phyloP scores from a whole-genome alignment of 1,140 invertebrate species.

The Pectinophora gossypiella region DNA sequence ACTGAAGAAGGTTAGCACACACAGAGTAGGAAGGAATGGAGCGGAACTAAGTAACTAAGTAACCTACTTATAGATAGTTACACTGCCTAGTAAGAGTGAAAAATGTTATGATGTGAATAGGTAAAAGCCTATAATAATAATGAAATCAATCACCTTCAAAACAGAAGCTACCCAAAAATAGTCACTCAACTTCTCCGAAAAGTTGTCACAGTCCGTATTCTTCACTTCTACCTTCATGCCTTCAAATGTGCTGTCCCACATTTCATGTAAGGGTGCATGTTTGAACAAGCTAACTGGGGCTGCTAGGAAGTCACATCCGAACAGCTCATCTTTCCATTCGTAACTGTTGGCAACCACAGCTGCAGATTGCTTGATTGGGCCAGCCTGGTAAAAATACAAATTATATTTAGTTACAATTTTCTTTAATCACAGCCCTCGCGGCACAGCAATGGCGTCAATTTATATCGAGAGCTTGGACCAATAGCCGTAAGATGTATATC shows the following conservation, averaged over 20 bases:
- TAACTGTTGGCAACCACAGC: constrained; percentile 80
- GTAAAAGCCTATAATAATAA: too few relatives aligned
- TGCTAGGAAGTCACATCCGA: constrained; percentile 85
- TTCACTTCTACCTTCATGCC: constrained; percentile 98
- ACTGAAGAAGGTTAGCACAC: too few relatives aligned
- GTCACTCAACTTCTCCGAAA: constrained; percentile 82
- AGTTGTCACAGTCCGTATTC: constrained; percentile 91
- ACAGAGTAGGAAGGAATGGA: too few relatives aligned
- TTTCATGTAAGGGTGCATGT: constrained; percentile 93
- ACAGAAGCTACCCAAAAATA: constrained; percentile 98
- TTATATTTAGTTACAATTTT: too few relatives aligned
- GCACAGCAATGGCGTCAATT: too few relatives aligned
- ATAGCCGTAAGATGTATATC: too few relatives aligned
- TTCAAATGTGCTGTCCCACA: constrained; percentile 94
- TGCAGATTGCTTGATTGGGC: constrained; percentile 57
- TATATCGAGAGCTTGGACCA: too few relatives aligned
- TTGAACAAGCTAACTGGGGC: constrained; percentile 93
- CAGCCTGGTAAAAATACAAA: constrained; percentile 40
- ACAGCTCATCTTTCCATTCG: constrained; percentile 89
- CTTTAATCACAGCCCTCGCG: too few relatives aligned
- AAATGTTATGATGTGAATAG: too few relatives aligned
- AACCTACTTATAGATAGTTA: too few relatives aligned
- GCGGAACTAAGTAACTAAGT: too few relatives aligned
- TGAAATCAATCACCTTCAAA: constrained; percentile 74
- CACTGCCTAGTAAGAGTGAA: too few relatives aligned